phyloP scores from a whole-genome alignment of 2,113 vertebrate species.

The Aspidoscelis tigris region DNA sequence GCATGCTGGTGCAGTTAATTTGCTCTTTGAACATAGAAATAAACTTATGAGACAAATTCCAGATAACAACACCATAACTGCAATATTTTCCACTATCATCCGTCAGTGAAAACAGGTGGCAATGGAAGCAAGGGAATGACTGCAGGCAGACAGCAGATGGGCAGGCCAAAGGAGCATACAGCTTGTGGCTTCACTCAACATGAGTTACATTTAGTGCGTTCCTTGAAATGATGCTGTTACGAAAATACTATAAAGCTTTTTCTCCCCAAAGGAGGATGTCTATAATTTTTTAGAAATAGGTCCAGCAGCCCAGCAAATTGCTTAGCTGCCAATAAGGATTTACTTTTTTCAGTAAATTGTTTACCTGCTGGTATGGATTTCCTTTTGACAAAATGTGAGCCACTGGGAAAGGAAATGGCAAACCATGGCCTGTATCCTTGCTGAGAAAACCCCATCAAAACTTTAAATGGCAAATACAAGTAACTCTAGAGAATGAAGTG shows the following conservation, averaged over 20 bases:
- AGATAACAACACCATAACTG: slow-evolving; percentile 36
- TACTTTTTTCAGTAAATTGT: neutral
- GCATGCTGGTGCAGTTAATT: slow-evolving; percentile 11
- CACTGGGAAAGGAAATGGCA: too few relatives aligned
- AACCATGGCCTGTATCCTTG: too few relatives aligned
- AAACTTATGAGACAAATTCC: neutral
- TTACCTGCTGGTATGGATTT: too few relatives aligned
- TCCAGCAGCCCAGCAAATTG: neutral
- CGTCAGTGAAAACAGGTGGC: slow-evolving; percentile 53
- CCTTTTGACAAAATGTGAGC: too few relatives aligned
- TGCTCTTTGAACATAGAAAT: slow-evolving; percentile 26
- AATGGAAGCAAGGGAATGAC: slow-evolving; percentile 45
- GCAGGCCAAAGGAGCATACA: slow-evolving; percentile 26
- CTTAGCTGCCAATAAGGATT: too few relatives aligned
- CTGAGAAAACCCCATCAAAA: too few relatives aligned
- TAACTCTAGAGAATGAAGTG: too few relatives aligned
- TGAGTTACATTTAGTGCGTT: slow-evolving; percentile 52
- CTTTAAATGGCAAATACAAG: too few relatives aligned
- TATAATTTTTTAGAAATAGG: neutral
- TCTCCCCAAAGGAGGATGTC: neutral
- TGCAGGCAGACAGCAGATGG: slow-evolving; percentile 59
- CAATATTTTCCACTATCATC: slow-evolving; percentile 46
- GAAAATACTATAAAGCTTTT: slow-evolving; percentile 34
- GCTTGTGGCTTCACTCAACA: slow-evolving; percentile 51
- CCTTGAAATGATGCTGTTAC: slow-evolving; percentile 39